Evolutionary conservation across 2,888 invertebrate species (phyloP), one percentile per base, ranked within the genome.

Genomic region (Drosophila ezoana): DNA sequence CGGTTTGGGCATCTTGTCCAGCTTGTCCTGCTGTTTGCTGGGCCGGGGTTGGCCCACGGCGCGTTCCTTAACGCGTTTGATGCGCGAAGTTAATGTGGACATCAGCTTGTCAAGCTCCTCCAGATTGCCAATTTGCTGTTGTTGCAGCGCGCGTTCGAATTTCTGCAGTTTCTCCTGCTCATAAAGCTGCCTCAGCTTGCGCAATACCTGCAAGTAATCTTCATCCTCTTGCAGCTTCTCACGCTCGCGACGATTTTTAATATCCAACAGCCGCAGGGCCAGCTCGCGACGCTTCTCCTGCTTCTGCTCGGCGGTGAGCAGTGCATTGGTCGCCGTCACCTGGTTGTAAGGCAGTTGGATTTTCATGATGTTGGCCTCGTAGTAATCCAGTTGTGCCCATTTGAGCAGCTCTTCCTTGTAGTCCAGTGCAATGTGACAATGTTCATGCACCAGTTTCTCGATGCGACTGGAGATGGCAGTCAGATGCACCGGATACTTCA

Each of bases 401-500:
- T 95, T 94, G 16, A 94, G 93, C 72, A 98, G 93, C 89, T 97
- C 96, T 44, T 95, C 95, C 75, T 94, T 94, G 90, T 98, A 98
- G 91, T 97, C 95, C 0, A 94, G 90, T 0, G 98, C 95, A 66
- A 98, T 94, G 48, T 94, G 94, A 76, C 96, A 95, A 90, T 98
- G 96, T 47, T 96, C 95, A 67, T 97, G 96, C 2, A 98, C 93
- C 33, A 98, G 93, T 90, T 97, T 97, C 93, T 98, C 98, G 40
- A 96, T 95, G 69, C 98, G 94, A 63, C 96, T 97, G 0, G 97
- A 97, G 70, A 98, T 96, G 0, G 97, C 95, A 90, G 96, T 96
- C 0, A 97, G 94, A 92, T 98, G 98, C 0, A 96, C 96, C 0
- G 98, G 98, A 92, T 98, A 98, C 91, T 98, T 98, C 40, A 98